Conservation (phyloP, 1,140 invertebrate genomes). For the Heliconius eleuchia region DNA sequence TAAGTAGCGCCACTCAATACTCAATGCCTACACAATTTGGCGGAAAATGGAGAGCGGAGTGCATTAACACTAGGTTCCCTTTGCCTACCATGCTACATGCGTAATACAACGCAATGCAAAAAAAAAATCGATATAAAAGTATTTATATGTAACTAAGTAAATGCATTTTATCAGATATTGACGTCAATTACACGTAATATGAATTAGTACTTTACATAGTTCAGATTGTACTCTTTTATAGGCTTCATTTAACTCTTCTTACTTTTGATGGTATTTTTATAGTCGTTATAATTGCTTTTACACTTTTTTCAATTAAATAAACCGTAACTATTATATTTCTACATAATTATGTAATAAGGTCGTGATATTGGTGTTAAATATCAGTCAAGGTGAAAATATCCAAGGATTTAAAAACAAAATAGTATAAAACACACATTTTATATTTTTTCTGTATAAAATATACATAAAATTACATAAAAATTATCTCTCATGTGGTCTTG, state of each 20-base stretch:
- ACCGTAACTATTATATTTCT: neutral
- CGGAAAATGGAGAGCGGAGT: too few relatives aligned
- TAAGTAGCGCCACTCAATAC: too few relatives aligned
- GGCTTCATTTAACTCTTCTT: neutral
- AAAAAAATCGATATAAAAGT: too few relatives aligned
- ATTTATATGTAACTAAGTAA: neutral
- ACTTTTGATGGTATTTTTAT: neutral
- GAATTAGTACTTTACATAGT: neutral
- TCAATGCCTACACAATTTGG: too few relatives aligned
- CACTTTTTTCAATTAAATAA: neutral
- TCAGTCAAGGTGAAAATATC: conserved; percentile 29
- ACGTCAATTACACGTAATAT: neutral
- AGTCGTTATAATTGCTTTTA: neutral
- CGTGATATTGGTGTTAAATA: conserved; percentile 23
- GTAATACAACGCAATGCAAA: too few relatives aligned
- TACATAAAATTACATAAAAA: too few relatives aligned
- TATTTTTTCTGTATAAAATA: neutral
- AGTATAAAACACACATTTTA: neutral
- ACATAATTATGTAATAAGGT: conserved; percentile 19
- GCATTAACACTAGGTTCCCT: too few relatives aligned
- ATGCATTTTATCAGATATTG: neutral
- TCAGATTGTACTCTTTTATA: neutral
- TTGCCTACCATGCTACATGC: too few relatives aligned
- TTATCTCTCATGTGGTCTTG: too few relatives aligned
- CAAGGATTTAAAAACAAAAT: neutral